phyloP scores from a whole-genome alignment of 2,113 vertebrate genomes.

The Leptodactylus fuscus region DNA sequence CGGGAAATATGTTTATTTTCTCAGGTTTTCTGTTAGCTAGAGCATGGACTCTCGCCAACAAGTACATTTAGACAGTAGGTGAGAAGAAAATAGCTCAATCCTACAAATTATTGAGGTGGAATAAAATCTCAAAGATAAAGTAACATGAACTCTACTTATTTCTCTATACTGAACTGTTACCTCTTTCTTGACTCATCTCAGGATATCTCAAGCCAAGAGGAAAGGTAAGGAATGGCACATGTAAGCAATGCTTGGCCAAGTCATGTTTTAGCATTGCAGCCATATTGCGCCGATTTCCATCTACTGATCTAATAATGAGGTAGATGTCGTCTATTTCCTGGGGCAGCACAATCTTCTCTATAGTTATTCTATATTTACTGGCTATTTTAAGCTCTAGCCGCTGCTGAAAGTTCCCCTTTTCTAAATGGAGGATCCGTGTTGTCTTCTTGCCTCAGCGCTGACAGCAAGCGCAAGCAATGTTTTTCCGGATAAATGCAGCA shows the following conservation, averaged over 20 bases:
- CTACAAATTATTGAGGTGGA: constrained; percentile 27
- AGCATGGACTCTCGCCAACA: constrained; percentile 3
- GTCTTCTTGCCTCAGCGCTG: not conserved
- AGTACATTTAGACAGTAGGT: constrained; percentile 52
- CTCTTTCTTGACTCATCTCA: too few species aligned
- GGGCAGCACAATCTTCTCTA: not conserved
- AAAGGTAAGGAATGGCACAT: too few species aligned
- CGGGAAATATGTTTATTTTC: constrained; percentile 9
- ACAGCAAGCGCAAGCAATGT: constrained; percentile 4
- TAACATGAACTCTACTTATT: not conserved
- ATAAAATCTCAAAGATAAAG: constrained; percentile 20
- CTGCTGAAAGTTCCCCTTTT: not conserved
- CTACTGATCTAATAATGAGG: not conserved
- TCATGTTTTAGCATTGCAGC: too few species aligned
- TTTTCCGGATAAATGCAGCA: constrained; percentile 42
- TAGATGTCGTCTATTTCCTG: not conserved
- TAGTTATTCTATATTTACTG: not conserved
- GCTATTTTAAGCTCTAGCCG: not conserved
- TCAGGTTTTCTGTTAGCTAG: not conserved
- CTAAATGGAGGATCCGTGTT: constrained; percentile 19
- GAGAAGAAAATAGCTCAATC: constrained; percentile 34
- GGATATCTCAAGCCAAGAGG: too few species aligned
- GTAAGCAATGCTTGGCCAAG: too few species aligned
- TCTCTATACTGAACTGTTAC: constrained; percentile 17
- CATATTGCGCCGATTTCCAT: too few species aligned